Base-by-base conservation (phyloP, 1,140 invertebrate genomes). In the Arctopsyche grandis region DNA sequence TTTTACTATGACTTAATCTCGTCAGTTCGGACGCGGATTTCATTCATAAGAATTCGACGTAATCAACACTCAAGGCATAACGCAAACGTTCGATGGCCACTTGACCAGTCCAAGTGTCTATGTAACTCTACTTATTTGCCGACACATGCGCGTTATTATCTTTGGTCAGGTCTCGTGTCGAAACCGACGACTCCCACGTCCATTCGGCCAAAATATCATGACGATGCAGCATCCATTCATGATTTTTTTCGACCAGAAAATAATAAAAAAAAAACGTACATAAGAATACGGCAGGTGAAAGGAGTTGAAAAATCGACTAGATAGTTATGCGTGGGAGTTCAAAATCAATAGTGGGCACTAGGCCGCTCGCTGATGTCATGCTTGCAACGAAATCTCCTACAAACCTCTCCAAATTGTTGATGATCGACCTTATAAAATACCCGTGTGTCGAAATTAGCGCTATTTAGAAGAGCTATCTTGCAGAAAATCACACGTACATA, bases 181-280 rank as follows among this genome's bases (percentile, higher is more conserved):
- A 66, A 66, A 66, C 24, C 63, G 22, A 66, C 0, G 14, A 12
- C 63, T 66, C 63, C 63, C 63, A 66, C 63, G 63, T 24, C 10
- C 9, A 12, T 22, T 10, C 22, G 24, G 19, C 63, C 12, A 66
- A 66, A 60, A 66, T 22, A 66, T 26, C 63, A 26, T 66, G 63
- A 66, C 63, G 63, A 9, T 26, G 63, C 63, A 66, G 63, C 63
- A 66, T 66, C 63, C 63, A 66, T 66, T 66, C 63, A 66, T 66
- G 63, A 66, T 66, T 66, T 66, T 66, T 66, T 66, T 24, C 58
- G 21, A 22, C 58, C n/a, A 9, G 21, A n/a, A 66, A 66, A 66
- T 12, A 66, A 66, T 26, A 66, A 26, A 66, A 66, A 26, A 66
- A 66, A 24, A 12, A 10, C 7, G 58, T 16, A 22, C 14, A 60